Evolutionary conservation across 1,140 invertebrate species (phyloP).

Genomic region (Zelostemma sp.): DNA sequence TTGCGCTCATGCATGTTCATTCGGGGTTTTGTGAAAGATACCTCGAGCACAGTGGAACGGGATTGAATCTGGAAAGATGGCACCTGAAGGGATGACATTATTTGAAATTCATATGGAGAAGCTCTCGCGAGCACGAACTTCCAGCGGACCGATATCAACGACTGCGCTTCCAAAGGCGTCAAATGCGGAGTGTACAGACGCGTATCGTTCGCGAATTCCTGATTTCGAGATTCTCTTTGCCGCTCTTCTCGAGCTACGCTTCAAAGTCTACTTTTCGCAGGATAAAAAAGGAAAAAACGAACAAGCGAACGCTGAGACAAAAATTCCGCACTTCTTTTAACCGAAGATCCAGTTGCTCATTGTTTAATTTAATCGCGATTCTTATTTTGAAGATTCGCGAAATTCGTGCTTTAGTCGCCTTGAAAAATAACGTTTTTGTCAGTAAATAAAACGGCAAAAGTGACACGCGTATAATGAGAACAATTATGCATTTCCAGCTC

Average conservation of each 20-base stretch:
- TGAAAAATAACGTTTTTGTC: too few relatives aligned
- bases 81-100: conserved; percentile 9
- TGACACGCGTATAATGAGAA: too few relatives aligned
- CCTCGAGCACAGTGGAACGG: background rate
- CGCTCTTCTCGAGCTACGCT: background rate
- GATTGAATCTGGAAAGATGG: conserved; percentile 2
- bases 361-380: too few relatives aligned
- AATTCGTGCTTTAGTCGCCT: too few relatives aligned
- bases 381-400: too few relatives aligned
- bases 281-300: background rate
- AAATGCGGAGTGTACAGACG: background rate
- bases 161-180: conserved; percentile 8
- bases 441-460: too few relatives aligned
- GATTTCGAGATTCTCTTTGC: conserved; percentile 1
- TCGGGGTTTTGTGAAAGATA: background rate
- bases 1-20: background rate
- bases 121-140: conserved; percentile 5
- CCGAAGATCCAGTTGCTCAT: too few relatives aligned
- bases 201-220: conserved; percentile 6
- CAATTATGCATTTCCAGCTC: too few relatives aligned
- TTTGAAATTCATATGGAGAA: conserved; percentile 24
- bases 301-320: too few relatives aligned
- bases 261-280: background rate
- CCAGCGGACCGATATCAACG: conserved; percentile 5
- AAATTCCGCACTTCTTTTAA: too few relatives aligned